phyloP scores from a whole-genome alignment of 2,888 invertebrate genomes.

The Callyntrura sp. region DNA sequence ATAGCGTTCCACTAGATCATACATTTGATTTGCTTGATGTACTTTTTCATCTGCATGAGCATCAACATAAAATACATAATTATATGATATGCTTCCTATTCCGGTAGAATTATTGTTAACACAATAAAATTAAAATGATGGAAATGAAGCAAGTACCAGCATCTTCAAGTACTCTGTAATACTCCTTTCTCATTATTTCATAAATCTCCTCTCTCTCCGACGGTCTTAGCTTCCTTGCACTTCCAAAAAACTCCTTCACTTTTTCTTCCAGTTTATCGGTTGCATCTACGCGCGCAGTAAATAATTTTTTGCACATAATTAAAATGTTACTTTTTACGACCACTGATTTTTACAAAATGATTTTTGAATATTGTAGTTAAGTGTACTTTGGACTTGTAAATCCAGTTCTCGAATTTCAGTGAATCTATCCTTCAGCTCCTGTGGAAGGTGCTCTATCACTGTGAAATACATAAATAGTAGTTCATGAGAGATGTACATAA shows the following conservation, averaged over 20 bases:
- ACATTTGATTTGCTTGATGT: conserved; percentile 96
- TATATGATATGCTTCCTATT: too few relatives aligned
- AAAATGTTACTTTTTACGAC: too few relatives aligned
- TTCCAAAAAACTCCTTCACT: conserved; percentile 94
- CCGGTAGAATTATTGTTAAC: neutral
- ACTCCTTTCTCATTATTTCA: conserved; percentile 93
- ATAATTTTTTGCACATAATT: too few relatives aligned
- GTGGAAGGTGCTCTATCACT: conserved; percentile 91
- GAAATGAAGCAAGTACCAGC: conserved; percentile 52
- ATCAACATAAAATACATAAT: neutral
- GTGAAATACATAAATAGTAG: neutral
- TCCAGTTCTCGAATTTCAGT: conserved; percentile 99
- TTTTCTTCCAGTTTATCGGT: conserved; percentile 97
- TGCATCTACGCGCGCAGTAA: conserved; percentile 89
- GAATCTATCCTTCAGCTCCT: conserved; percentile 97
- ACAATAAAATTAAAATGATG: neutral
- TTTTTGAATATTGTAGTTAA: too few relatives aligned
- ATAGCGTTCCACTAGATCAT: conserved; percentile 97
- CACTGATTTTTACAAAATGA: too few relatives aligned
- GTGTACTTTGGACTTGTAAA: conserved; percentile 96
- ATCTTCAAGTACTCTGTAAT: conserved; percentile 86
- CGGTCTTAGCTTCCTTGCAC: conserved; percentile 92
- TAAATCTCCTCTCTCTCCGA: conserved; percentile 93
- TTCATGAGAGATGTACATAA: too few relatives aligned
- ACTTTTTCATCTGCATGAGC: conserved; percentile 94